Base-by-base conservation (phyloP, 2,113 vertebrate species). In the Mormyrus lacerda region DNA sequence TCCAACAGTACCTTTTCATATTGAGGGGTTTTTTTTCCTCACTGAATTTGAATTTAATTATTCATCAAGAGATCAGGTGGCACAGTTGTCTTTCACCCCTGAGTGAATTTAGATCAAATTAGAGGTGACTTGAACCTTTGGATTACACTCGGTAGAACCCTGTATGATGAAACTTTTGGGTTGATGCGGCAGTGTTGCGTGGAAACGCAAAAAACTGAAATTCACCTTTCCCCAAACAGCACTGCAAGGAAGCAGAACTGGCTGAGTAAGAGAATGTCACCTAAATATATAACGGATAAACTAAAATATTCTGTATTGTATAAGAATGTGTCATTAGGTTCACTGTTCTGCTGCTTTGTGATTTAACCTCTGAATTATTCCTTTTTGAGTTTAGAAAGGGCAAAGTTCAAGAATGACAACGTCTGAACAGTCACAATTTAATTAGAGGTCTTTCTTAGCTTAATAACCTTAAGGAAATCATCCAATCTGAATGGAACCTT, bases 21-120 rank as follows among this genome's bases (percentile, higher is more conserved):
- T 24, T 55, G 39, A 35, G 65, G 24, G 39, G n/a, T 42, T 17
- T 65, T 53, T 88, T 88, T 88, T 35, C 42, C 82, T 48, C 17
- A 10, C 24, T 44, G 79, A 89, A 55, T 85, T 89, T 87, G 85
- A 85, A 87, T 87, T 79, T 76, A 55, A 87, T 87, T 42, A 90
- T 90, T 90, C 84, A 90, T 90, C 76, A 69, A 53, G 90, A 89
- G 90, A 91, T 92, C 91, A 92, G 90, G 91, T 92, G 91, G 89
- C 51, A 11, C 85, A 45, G 90, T 61, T 89, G 89, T 87, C 92
- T 93, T 89, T 89, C 89, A 91, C 91, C 89, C 90, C 88, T 91
- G 89, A 91, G 88, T 88, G 90, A 39, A 88, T 90, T 89, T 90
- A 89, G 79, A 85, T 88, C 84, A 89, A 91, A 91, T 92, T 89